phyloP scores from a whole-genome alignment of 2,113 vertebrate species.

The Sphyrna mokarran region DNA sequence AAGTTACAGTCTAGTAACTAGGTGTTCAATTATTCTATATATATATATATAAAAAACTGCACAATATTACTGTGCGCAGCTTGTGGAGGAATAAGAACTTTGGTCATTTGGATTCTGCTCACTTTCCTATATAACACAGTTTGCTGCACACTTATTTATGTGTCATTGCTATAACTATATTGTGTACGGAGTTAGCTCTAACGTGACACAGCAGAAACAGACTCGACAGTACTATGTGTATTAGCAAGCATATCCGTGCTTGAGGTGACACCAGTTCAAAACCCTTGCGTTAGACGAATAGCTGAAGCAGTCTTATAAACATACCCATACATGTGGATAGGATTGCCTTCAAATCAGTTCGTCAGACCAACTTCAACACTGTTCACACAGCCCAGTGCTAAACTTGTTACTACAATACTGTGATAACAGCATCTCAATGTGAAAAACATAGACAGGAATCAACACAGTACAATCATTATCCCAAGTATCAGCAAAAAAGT shows the following conservation, averaged over 20 bases:
- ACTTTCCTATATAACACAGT: neutral
- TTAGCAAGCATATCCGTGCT: neutral
- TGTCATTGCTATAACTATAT: neutral
- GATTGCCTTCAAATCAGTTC: neutral
- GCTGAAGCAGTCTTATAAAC: neutral
- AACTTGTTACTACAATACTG: neutral
- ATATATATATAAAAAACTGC: neutral
- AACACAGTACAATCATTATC: neutral
- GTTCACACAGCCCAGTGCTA: neutral
- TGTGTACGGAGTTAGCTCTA: neutral
- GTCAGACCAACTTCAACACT: neutral
- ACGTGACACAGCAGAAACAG: neutral
- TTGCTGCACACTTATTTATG: neutral
- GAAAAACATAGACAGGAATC: neutral
- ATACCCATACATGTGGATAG: neutral
- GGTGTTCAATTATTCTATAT: constrained; percentile 13
- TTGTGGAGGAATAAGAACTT: neutral
- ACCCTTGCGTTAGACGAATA: neutral
- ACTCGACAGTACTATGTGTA: too few relatives aligned
- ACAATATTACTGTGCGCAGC: neutral
- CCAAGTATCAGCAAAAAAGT: neutral
- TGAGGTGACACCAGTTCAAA: neutral
- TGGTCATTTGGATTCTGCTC: neutral
- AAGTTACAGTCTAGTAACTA: neutral
- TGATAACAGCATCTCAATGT: neutral